Percentiles rank a stretch among this genome's conserved stretches.
phyloP scores from a whole-genome alignment of 2,113 vertebrate species.

The Galemys pyrenaicus region DNA sequence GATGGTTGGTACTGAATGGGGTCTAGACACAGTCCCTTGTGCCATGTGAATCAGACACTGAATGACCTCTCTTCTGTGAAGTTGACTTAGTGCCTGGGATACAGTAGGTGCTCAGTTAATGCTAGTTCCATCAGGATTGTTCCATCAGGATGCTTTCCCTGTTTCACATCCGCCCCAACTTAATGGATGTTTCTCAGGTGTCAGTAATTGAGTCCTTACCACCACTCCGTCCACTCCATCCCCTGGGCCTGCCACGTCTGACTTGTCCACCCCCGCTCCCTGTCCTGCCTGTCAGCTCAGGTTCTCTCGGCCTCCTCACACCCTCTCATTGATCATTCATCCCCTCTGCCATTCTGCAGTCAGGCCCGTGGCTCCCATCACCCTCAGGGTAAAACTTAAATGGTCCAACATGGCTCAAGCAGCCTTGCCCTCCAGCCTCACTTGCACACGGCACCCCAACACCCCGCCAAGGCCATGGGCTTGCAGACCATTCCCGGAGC shows the following conservation, averaged over 20 bases:
- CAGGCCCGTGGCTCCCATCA: not conserved
- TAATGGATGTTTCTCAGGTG: not conserved
- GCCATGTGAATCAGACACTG: not conserved
- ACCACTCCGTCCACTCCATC: no score
- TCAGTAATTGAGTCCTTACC: not conserved
- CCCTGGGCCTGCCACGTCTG: not conserved
- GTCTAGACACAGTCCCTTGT: rapidly evolving
- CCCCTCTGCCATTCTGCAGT: not conserved
- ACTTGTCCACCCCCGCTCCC: rapidly evolving
- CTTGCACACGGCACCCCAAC: no score
- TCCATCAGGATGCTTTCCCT: not conserved
- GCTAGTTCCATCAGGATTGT: not conserved
- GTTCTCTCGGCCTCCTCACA: not conserved
- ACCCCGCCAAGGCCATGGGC: no score
- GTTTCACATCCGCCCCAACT: not conserved
- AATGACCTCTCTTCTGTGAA: not conserved
- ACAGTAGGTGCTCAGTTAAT: not conserved
- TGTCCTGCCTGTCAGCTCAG: not conserved
- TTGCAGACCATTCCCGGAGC: no score
- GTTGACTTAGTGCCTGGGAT: not conserved
- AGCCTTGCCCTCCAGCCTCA: not conserved
- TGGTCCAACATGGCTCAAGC: rapidly evolving
- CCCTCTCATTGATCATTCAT: not conserved
- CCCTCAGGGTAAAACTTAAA: not conserved
- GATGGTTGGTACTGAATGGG: rapidly evolving